Evolutionary conservation across 2,888 invertebrate species (phyloP), one percentile per base, ranked within the genome.

Genomic region (Tetrapedia diversipes): DNA sequence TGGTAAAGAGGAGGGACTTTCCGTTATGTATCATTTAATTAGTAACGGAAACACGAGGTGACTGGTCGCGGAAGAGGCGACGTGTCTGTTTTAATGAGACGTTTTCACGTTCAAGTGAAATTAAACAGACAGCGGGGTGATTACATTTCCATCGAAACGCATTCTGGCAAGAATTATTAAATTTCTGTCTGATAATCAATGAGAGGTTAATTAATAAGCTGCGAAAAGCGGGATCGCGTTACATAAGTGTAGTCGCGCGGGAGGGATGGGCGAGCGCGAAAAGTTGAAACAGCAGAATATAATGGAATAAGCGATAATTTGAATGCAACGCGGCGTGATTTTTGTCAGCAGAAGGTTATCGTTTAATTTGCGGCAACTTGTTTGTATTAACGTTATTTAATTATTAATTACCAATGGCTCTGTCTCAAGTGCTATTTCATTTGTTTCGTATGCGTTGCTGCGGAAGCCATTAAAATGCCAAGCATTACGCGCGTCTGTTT

Each of bases 191-290:
- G 34, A 45, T 37, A n/a, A 65, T 24, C 45, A 56, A 56, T 45
- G 27, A 45, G 19, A 37, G 14, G 34, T 56, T 56, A 56, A 65
- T 65, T 45, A 56, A 56, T 24, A 56, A 45, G 56, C 22, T 19
- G 4, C 27, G 4, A 0, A n/a, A n/a, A 3, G 37, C 14, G 10
- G 4, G 7, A 34, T 34, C 11, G 6, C 1, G n/a, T 22, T 16
- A 11, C 19, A 1, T 0, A 24, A 6, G 59, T n/a, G n/a, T n/a
- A n/a, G n/a, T n/a, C n/a, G n/a, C 3, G 19, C 4, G n/a, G 29
- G 7, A n/a, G 2, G 19, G 10, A 19, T 16, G 7, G 32, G 2
- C 10, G 24, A 29, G 16, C 14, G 56, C 8, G 24, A 56, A 34
- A 34, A 56, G 45, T 56, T 14, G 14, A 56, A 34, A 19, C 11